These are phyloP conservation scores for Scatophagus argus DNA, from an alignment of 2,113 vertebrate species.

Conservation along the genomic window DNA sequence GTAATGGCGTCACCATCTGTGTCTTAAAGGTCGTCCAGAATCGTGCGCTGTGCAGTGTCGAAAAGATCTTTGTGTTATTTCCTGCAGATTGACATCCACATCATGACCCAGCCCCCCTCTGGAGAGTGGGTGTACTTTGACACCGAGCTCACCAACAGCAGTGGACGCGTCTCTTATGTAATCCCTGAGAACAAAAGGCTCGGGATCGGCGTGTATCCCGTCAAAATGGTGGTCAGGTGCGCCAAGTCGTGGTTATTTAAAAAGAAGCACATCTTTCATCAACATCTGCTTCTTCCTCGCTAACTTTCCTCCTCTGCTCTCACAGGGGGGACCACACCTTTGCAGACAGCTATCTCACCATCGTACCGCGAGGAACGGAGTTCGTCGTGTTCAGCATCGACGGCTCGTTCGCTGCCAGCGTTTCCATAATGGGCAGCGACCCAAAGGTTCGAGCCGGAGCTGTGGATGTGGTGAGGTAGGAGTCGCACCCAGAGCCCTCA, in stretches of 20 bases:
- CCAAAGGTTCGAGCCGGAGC: constrained; percentile 97
- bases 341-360: constrained; percentile 94
- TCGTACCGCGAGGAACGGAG: constrained; percentile 92
- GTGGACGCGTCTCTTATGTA: constrained; percentile 91
- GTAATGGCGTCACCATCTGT: neutral
- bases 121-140: constrained; percentile 96
- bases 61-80: neutral
- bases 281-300: neutral
- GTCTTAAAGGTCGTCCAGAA: neutral
- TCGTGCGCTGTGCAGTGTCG: too few species aligned
- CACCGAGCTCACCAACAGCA: constrained; percentile 96
- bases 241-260: neutral
- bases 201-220: constrained; percentile 93
- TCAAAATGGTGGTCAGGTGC: constrained; percentile 99
- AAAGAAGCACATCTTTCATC: neutral
- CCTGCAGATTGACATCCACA: constrained; percentile 94
- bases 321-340: constrained; percentile 95
- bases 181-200: constrained; percentile 90
- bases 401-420: constrained; percentile 97
- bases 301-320: neutral
- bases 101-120: constrained; percentile 96
- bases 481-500: neutral
- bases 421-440: constrained; percentile 99
- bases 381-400: constrained; percentile 99
- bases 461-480: constrained; percentile 96